Conservation (phyloP, 2,888 invertebrate species). For the Pterobdella sp. region DNA sequence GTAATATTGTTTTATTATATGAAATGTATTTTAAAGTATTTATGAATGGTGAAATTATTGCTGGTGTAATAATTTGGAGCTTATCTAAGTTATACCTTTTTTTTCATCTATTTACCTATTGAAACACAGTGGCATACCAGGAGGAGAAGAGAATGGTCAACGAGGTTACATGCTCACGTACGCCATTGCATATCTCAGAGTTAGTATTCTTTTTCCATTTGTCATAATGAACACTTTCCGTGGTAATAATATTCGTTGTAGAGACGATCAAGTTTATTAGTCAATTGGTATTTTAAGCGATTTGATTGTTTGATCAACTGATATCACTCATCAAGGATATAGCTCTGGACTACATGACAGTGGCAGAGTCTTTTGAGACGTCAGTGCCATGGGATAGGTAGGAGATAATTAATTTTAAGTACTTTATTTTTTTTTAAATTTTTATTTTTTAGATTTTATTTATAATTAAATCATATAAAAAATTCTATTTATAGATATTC, state of each 20-base stretch:
- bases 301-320: neutral
- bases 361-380: slow-evolving; percentile 96
- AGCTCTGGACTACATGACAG: slow-evolving; percentile 74
- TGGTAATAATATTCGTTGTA: neutral
- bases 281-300: too few species aligned
- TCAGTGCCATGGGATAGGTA: slow-evolving; percentile 86
- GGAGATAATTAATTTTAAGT: too few species aligned
- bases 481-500: too few species aligned
- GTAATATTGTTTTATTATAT: too few species aligned
- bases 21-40: too few species aligned
- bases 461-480: too few species aligned
- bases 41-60: too few species aligned
- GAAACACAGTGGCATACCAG: slow-evolving; percentile 65
- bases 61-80: neutral
- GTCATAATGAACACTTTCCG: neutral
- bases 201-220: slow-evolving; percentile 54
- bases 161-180: slow-evolving; percentile 92
- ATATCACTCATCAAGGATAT: slow-evolving; percentile 66
- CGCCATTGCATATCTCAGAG: slow-evolving; percentile 92
- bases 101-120: neutral
- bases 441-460: too few species aligned
- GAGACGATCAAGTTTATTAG: neutral
- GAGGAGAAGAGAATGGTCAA: slow-evolving; percentile 86
- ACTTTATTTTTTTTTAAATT: too few species aligned
- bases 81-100: neutral